Evolutionary conservation across 2,888 invertebrate genomes (phyloP), one percentile per base, ranked within the genome.

Genomic region (Amphiduros pacificus): DNA sequence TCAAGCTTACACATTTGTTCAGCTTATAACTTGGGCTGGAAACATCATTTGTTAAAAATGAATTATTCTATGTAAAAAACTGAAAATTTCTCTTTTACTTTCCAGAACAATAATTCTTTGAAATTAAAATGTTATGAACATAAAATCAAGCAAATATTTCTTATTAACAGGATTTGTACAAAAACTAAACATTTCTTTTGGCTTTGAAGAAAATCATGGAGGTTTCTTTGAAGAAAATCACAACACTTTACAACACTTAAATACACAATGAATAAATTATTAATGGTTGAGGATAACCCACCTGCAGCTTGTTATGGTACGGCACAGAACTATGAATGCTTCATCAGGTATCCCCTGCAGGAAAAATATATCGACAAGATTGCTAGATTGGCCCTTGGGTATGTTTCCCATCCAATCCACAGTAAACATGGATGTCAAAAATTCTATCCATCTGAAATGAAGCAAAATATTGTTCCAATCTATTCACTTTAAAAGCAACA

Each of bases 341-440:
- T 56, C 56, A 28, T 28, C 22, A 20, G 44, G n/a, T 1, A 48
- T 31, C 26, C 56, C 56, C 31, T 56, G 28, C 27, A 56, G 44
- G 32, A 56, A 56, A 49, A 56, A 56, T 1, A 56, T 49, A 31
- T 56, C 56, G 6, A 56, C n/a, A n/a, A 48, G 31, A 48, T 28
- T 17, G 2, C 28, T n/a, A 20, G 41, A 31, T 27, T 49, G 28
- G 9, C 56, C 56, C 11, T 41, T 40, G 5, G 56, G 56, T 49
- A 56, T 27, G 28, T 56, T 44, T 24, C 41, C 32, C 1, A 56
- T 56, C 29, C 48, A 48, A 24, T 56, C 56, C 11, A 56, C 49
- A 31, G 28, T 20, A 27, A 48, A 56, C 29, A 48, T 24, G 6
- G 27, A 20, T 20, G 29, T 41, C 31, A 56, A 56, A 5, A 29